Base-by-base conservation (phyloP, 1,140 invertebrate genomes). In the Euura saliciscinereae region DNA sequence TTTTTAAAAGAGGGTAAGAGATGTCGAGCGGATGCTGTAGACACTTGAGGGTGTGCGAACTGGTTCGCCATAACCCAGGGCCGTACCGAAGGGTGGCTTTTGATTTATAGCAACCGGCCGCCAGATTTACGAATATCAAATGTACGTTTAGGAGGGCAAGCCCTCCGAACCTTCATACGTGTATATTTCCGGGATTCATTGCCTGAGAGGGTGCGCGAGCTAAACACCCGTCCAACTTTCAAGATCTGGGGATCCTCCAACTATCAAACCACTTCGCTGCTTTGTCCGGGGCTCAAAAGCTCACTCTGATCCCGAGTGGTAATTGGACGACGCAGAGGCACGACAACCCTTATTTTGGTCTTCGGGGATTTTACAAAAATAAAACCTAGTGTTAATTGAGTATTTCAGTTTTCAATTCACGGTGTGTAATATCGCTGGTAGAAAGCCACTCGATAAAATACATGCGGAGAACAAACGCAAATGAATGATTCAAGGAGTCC, bases 81-180 rank as follows among this genome's bases (percentile, higher is more conserved):
- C 43, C 71, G 74, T 59, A 6, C 51, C 71, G 73, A 76, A 80
- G 83, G 83, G 84, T 85, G 80, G 28, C 81, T 86, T 86, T 85
- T 87, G 85, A 87, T 86, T 87, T 86, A 87, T 86, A 80, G 82
- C 80, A 81, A 80, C 76, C 81, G 80, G 82, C 82, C 84, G 82
- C 78, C 82, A 86, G 84, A 87, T 86, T 86, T 86, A 85, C 83
- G 83, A 86, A 87, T 85, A 85, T 86, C 82, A 85, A 86, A 86
- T 86, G 82, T 84, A 70, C 83, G 82, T 86, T 87, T 81, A 83
- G 83, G 81, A 72, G 75, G 74, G 76, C 73, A 73, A 70, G 70
- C 71, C 68, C 79, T 78, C 28, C 28, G 28, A 28, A 28, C 28
- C 28, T 28, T 79, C 77, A 76, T 77, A 75, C 76, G 78, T 80